phyloP scores from a whole-genome alignment of 2,113 vertebrate species.

The Anoura caudifer region DNA sequence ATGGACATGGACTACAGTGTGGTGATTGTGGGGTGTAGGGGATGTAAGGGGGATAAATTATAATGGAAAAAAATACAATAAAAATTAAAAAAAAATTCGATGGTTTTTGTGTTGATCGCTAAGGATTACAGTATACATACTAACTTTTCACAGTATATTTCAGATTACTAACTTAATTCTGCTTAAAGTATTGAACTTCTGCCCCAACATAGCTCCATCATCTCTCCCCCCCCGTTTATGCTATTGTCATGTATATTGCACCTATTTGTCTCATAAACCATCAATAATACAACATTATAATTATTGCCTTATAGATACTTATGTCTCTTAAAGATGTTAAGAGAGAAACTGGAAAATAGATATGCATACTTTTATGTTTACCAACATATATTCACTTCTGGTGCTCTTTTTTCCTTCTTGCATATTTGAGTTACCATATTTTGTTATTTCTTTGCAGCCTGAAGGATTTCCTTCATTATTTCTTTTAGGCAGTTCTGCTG shows the following conservation, averaged over 20 bases:
- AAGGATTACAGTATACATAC: not conserved
- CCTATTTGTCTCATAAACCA: not conserved
- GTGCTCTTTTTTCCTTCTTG: too few species aligned
- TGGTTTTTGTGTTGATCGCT: not conserved
- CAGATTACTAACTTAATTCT: not conserved
- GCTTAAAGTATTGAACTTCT: not conserved
- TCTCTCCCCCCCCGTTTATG: not conserved
- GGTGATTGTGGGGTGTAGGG: too few species aligned
- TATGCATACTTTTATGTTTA: too few species aligned
- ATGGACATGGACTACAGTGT: too few species aligned
- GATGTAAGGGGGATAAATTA: too few species aligned
- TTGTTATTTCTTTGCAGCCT: too few species aligned
- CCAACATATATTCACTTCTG: too few species aligned
- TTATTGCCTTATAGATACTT: not conserved
- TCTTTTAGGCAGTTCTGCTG: not conserved
- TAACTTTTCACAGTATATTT: not conserved
- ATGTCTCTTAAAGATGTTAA: not conserved
- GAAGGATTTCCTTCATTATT: not conserved
- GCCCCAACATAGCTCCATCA: not conserved
- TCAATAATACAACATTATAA: not conserved
- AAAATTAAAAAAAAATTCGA: not conserved
- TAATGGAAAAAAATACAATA: too few species aligned
- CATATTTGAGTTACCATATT: too few species aligned
- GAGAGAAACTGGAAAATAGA: not conserved
- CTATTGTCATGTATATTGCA: not conserved